These are phyloP conservation scores for Rhinichthys osculus DNA, from an alignment of 2,797 vertebrate species.

Conservation along the genomic window DNA sequence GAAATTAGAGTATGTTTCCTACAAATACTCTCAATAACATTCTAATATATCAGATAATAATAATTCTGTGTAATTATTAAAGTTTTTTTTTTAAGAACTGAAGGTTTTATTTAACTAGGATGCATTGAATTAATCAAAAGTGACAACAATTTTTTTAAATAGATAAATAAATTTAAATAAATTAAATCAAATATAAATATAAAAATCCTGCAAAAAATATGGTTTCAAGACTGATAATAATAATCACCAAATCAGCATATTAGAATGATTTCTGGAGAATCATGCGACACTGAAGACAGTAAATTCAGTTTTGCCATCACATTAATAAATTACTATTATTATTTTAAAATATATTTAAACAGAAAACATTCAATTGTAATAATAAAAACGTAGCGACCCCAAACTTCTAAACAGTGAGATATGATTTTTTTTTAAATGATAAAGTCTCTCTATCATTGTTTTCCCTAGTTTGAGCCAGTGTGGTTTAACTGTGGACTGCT, in stretches of 20 bases:
- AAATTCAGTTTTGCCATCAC: neutral
- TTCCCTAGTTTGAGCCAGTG: conserved; percentile 47
- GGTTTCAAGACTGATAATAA: too few species aligned
- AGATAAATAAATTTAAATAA: neutral
- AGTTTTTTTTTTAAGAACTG: neutral
- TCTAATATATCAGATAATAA: neutral
- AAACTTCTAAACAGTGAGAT: neutral
- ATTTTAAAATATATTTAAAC: neutral
- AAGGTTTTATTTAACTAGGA: too few species aligned
- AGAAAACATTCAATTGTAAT: too few species aligned
- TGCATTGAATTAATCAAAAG: neutral
- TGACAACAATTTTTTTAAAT: neutral
- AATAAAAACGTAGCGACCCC: too few species aligned
- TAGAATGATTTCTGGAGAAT: neutral
- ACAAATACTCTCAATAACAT: neutral
- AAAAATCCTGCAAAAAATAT: too few species aligned
- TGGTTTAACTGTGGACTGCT: conserved; percentile 44
- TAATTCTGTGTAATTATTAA: neutral
- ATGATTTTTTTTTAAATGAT: neutral
- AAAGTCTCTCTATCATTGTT: neutral
- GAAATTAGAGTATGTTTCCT: conserved; percentile 46
- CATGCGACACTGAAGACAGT: neutral
- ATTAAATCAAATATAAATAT: too few species aligned
- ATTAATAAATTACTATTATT: neutral
- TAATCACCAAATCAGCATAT: neutral